These are phyloP conservation scores for Hylomyscus alleni DNA, from an alignment of 2,797 vertebrate species.

Conservation along the genomic window DNA sequence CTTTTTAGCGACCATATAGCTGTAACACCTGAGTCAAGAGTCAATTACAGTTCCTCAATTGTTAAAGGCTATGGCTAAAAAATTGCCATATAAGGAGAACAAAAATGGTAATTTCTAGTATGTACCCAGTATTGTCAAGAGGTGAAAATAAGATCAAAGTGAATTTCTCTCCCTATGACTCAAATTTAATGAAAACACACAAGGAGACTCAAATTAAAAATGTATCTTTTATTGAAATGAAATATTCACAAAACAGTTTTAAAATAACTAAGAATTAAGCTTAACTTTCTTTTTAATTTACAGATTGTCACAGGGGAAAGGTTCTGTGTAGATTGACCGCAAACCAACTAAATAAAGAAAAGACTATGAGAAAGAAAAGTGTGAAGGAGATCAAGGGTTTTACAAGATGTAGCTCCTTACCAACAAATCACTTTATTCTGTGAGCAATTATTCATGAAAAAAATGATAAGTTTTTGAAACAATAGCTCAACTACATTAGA, in stretches of 20 bases:
- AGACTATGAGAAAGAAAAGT: constrained; percentile 48
- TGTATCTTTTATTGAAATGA: constrained; percentile 2
- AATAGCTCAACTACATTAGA: neutral
- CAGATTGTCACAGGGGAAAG: constrained; percentile 65
- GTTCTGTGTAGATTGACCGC: neutral
- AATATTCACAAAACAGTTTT: constrained; percentile 52
- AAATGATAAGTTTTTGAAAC: constrained; percentile 58
- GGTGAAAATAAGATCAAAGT: constrained; percentile 59
- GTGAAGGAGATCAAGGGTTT: neutral
- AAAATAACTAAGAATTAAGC: constrained; percentile 61
- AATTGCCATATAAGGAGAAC: constrained; percentile 17
- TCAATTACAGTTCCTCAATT: neutral
- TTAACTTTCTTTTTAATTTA: constrained; percentile 22
- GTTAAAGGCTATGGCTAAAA: neutral
- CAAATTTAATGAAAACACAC: constrained; percentile 44
- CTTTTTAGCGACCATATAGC: neutral
- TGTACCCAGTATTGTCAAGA: neutral
- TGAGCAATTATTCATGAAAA: constrained; percentile 52
- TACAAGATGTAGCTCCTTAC: neutral
- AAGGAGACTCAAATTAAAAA: constrained; percentile 60
- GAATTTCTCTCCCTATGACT: constrained; percentile 14
- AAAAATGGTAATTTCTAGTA: neutral
- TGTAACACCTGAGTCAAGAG: neutral
- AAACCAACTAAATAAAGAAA: constrained; percentile 52
- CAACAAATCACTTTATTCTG: constrained; percentile 35